Evolutionary conservation across 2,113 vertebrate species (phyloP).

Genomic region (Anseranas semipalmata): DNA sequence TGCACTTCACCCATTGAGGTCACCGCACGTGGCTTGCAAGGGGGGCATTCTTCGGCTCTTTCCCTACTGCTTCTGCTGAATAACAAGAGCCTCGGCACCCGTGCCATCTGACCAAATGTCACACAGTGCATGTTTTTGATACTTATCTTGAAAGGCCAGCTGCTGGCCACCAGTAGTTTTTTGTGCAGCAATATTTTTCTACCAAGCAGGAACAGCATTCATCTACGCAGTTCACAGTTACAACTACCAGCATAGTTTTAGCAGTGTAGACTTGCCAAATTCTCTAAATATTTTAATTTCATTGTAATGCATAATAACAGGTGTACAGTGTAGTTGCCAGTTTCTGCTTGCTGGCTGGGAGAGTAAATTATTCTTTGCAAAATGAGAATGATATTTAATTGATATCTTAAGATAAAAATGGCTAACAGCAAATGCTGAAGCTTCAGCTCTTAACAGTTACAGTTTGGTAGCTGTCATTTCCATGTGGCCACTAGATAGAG

Average conservation of each 20-base stretch:
- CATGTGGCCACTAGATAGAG: background rate
- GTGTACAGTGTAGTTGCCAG: conserved; percentile 65
- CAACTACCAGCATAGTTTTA: conserved; percentile 58
- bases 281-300: conserved; percentile 80
- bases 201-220: conserved; percentile 41
- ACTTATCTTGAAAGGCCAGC: conserved; percentile 62
- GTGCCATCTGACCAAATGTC: conserved; percentile 57
- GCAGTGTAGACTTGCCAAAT: conserved; percentile 74
- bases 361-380: conserved; percentile 59
- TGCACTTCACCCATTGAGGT: conserved; percentile 81
- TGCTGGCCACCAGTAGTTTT: conserved; percentile 47
- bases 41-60: conserved; percentile 36
- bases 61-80: conserved; percentile 41
- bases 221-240: conserved; percentile 49
- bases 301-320: conserved; percentile 80
- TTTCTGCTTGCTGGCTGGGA: conserved; percentile 37
- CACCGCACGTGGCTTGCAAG: conserved; percentile 57
- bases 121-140: conserved; percentile 66
- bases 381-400: conserved; percentile 55
- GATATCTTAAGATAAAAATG: conserved; percentile 30
- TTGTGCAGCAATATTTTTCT: conserved; percentile 38
- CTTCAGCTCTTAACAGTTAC: background rate
- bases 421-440: background rate
- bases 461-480: background rate
- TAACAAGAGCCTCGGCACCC: background rate